Evolutionary conservation across 1,140 invertebrate species (phyloP).

Genomic region (Sesamia nonagrioides): DNA sequence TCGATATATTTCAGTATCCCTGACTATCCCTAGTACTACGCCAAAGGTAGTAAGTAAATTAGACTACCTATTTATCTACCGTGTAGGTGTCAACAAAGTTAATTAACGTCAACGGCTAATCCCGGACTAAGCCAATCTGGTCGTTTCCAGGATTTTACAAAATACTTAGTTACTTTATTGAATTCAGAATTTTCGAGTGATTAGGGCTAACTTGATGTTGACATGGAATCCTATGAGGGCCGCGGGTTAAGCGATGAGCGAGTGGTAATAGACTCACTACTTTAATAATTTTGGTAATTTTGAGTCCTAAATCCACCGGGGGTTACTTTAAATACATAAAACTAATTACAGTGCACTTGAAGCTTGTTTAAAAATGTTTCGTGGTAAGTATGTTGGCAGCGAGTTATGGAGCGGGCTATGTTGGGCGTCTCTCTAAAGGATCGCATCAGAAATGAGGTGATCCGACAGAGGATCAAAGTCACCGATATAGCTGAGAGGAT

Average conservation of each 20-base stretch:
- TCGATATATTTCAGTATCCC: not conserved
- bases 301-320: too few relatives aligned
- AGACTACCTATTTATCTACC: conserved; percentile 39
- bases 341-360: too few relatives aligned
- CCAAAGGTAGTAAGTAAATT: conserved; percentile 12
- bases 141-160: conserved; percentile 40
- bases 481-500: too few relatives aligned
- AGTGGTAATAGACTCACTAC: not conserved
- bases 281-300: too few relatives aligned
- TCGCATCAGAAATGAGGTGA: too few relatives aligned
- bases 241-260: not conserved
- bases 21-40: not conserved
- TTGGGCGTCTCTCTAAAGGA: too few relatives aligned
- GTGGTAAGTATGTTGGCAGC: too few relatives aligned
- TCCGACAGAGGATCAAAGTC: too few relatives aligned
- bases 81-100: conserved; percentile 26
- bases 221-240: not conserved
- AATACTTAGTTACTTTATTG: conserved; percentile 32
- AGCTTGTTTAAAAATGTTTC: too few relatives aligned
- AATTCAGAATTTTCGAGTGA: conserved; percentile 30
- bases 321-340: too few relatives aligned
- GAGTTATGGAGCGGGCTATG: too few relatives aligned
- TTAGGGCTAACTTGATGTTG: conserved; percentile 18
- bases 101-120: conserved; percentile 36
- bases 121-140: conserved; percentile 38